Conservation (phyloP, 2,888 invertebrate genomes). For the Diaperis boleti region DNA sequence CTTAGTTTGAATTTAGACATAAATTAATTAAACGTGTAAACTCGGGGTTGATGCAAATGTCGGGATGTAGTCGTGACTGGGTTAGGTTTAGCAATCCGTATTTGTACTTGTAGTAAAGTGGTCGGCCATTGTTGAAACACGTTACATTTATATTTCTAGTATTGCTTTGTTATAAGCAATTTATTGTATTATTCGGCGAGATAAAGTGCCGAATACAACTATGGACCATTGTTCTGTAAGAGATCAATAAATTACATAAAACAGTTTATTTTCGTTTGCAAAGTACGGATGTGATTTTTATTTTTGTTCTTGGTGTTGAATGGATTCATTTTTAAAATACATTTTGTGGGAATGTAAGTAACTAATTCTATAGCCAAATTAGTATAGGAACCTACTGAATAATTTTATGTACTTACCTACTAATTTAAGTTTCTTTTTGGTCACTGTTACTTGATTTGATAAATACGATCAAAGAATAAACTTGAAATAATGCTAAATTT, state of each 20-base stretch:
- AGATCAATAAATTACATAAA: slow-evolving; percentile 19
- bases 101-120: slow-evolving; percentile 52
- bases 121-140: slow-evolving; percentile 59
- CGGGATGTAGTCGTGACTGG: slow-evolving; percentile 31
- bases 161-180: slow-evolving; percentile 65
- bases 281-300: slow-evolving; percentile 19
- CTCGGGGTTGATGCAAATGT: slow-evolving; percentile 29
- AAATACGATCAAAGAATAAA: no score
- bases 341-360: not conserved
- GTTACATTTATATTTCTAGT: slow-evolving; percentile 64
- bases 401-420: no score
- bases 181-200: slow-evolving; percentile 61
- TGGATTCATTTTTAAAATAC: not conserved
- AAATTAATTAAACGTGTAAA: slow-evolving; percentile 29
- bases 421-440: no score
- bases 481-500: no score
- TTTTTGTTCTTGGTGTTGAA: slow-evolving; percentile 1
- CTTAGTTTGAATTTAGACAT: slow-evolving; percentile 7
- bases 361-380: no score
- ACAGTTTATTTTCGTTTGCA: slow-evolving; percentile 8
- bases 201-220: slow-evolving; percentile 35
- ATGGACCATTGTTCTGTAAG: slow-evolving; percentile 29
- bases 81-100: slow-evolving; percentile 49
- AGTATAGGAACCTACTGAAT: no score
- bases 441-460: no score